These are phyloP conservation scores for Larimichthys crocea DNA, from an alignment of 2,113 vertebrate species.

Conservation along the genomic window DNA sequence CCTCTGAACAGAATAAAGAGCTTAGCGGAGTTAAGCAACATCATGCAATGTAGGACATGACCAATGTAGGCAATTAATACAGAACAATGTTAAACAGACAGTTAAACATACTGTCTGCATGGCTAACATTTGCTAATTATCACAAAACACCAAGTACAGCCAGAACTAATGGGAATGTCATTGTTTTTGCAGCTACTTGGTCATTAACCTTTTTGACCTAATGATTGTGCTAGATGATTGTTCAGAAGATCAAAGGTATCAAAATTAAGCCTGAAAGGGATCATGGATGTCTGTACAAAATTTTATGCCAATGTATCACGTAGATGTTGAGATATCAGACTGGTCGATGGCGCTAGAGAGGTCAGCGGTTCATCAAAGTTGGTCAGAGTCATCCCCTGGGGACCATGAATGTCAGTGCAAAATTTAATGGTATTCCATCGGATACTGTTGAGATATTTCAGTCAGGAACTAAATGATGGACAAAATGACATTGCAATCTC, in stretches of 20 bases:
- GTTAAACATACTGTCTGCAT: not conserved
- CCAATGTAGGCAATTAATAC: not conserved
- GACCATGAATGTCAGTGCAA: not conserved
- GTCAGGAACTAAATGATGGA: not conserved
- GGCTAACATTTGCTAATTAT: not conserved
- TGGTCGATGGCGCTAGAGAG: not conserved
- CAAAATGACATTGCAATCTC: not conserved
- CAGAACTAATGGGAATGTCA: not conserved
- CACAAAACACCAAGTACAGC: not conserved
- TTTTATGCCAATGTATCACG: not conserved
- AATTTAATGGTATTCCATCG: not conserved
- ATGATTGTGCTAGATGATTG: no score
- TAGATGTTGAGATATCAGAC: not conserved
- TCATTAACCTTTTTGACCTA: not conserved
- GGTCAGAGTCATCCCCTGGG: not conserved
- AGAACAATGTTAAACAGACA: no score
- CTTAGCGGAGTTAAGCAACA: not conserved
- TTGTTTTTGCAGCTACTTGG: not conserved
- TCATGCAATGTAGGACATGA: not conserved
- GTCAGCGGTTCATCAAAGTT: not conserved
- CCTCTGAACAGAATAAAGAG: not conserved
- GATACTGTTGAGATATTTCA: not conserved
- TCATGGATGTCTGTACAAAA: not conserved
- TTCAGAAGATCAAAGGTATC: not conserved
- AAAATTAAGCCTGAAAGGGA: not conserved